These are phyloP conservation scores for Montipora sp. DNA, from an alignment of 64 coral and sea anemone genomes.

Conservation along the genomic window DNA sequence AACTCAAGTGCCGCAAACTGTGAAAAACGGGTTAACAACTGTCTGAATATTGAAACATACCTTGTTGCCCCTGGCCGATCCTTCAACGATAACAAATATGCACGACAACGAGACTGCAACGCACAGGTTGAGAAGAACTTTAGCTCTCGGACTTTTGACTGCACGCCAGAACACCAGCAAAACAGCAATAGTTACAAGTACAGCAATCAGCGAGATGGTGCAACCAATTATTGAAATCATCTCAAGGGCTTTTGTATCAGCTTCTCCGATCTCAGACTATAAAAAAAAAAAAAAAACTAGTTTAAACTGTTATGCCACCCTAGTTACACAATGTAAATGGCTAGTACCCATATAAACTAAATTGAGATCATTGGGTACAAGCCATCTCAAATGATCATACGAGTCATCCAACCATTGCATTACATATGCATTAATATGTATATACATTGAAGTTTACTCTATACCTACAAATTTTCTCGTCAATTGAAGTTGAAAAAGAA, in stretches of 20 bases:
- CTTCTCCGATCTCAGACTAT: conserved; percentile 26
- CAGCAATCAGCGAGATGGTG: conserved; percentile 65
- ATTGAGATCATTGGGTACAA: too few species aligned
- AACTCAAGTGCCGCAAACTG: too few species aligned
- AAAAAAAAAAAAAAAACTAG: background rate
- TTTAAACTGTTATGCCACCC: too few species aligned
- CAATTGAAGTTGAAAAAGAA: too few species aligned
- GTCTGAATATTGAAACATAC: background rate
- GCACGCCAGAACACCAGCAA: conserved; percentile 56
- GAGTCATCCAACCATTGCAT: too few species aligned
- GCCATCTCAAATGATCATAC: too few species aligned
- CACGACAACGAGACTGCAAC: conserved; percentile 41
- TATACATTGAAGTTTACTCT: too few species aligned
- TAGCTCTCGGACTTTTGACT: conserved; percentile 46
- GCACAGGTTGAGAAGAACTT: conserved; percentile 65
- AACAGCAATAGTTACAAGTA: conserved; percentile 50
- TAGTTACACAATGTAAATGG: too few species aligned
- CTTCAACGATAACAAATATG: conserved; percentile 64
- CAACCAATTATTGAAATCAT: conserved; percentile 70
- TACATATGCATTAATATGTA: too few species aligned
- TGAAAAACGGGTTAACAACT: too few species aligned
- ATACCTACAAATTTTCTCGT: too few species aligned
- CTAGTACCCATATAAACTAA: too few species aligned
- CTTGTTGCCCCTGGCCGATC: conserved; percentile 46
- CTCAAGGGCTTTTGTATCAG: conserved; percentile 51